Base-by-base conservation (phyloP, 2,113 vertebrate genomes). In the Notechis scutatus region DNA sequence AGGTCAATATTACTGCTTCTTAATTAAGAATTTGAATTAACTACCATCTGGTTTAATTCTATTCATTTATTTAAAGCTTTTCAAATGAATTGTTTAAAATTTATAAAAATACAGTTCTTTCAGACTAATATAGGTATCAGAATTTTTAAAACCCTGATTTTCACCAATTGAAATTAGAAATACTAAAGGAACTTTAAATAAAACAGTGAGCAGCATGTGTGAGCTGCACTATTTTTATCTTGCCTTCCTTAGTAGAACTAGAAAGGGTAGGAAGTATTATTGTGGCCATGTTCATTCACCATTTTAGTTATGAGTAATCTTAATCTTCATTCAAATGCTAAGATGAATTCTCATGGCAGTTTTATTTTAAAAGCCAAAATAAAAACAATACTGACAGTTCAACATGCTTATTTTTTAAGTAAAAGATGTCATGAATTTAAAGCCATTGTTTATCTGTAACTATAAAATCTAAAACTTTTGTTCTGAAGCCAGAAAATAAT, bases 1-100 rank as follows among this genome's bases (percentile, higher is more conserved):
- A 94, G 96, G 95, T 93, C 92, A 93, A 91, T 57, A 11, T 0
- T 59, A 86, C 85, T 50, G 74, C 93, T 96, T 94, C 87, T 85
- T 85, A 93, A 95, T 52, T 87, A 94, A 94, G 88, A 93, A 92
- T 90, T 94, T 91, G 42, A 91, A 2, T 93, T 56, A 94, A 94
- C 90, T 4, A 6, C 74, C 94, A 56, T 85, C 88, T 9, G 29
- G 54, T 90, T 87, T 55, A 18, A 24, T 92, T 85, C 94, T 96
- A 90, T 95, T 95, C 42, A 85, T 92, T 93, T 57, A 92, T 93
- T 93, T 90, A 92, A 92, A 57, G 4, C 42, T 88, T 91, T 45
- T 61, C 91, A n/a, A 50, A 57, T 52, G 50, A 93, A 34, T 0
- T 0, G 0, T 81, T 91, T 6, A 21, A 93, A 21, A 39, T 57